Evolutionary conservation across 2,888 invertebrate species (phyloP).

Genomic region (Erebia epiphron): DNA sequence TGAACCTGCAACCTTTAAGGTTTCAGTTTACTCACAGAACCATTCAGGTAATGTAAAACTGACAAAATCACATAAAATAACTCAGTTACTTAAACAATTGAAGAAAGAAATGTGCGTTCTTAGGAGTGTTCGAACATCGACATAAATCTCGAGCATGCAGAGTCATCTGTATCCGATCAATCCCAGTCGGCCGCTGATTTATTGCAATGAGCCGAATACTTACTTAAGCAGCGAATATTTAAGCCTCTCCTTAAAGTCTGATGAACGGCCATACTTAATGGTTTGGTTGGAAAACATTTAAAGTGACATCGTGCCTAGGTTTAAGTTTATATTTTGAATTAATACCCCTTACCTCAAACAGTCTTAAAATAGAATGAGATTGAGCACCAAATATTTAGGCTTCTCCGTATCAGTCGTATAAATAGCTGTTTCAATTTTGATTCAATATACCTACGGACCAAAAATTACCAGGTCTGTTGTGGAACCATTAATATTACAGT

Average conservation of each 20-base stretch:
- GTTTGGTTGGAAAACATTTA: slow-evolving; percentile 5
- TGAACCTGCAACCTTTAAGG: too few relatives aligned
- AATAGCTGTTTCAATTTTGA: neutral
- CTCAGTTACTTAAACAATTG: neutral
- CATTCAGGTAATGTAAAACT: neutral
- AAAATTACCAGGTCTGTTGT: too few relatives aligned
- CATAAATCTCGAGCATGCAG: slow-evolving; percentile 65
- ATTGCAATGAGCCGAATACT: slow-evolving; percentile 53
- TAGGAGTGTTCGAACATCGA: slow-evolving; percentile 18
- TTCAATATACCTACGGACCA: too few relatives aligned
- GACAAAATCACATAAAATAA: neutral
- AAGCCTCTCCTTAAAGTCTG: slow-evolving; percentile 14
- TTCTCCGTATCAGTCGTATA: neutral
- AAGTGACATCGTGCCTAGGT: neutral
- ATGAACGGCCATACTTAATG: slow-evolving; percentile 18
- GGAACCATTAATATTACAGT: too few relatives aligned
- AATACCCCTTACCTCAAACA: too few relatives aligned
- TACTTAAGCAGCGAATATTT: slow-evolving; percentile 42
- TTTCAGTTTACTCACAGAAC: too few relatives aligned
- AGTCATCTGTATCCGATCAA: slow-evolving; percentile 72
- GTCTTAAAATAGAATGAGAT: too few relatives aligned
- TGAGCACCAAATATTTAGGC: neutral
- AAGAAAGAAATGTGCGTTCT: neutral
- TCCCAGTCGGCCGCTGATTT: slow-evolving; percentile 60
- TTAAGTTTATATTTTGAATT: neutral